phyloP scores from a whole-genome alignment of 2,888 invertebrate genomes.

The Eulithis testata region DNA sequence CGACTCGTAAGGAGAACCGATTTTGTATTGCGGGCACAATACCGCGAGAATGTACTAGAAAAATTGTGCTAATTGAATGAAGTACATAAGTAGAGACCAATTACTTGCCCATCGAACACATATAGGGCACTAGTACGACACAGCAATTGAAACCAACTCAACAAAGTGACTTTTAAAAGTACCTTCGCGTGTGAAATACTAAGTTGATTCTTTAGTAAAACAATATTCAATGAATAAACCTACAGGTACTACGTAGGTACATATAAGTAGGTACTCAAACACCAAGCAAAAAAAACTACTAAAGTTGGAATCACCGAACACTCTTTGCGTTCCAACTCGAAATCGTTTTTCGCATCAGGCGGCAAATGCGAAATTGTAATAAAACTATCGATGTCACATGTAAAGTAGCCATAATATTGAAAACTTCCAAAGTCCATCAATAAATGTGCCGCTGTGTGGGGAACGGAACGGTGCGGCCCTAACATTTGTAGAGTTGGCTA shows the following conservation, averaged over 20 bases:
- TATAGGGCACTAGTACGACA: no score
- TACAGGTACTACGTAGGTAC: not conserved
- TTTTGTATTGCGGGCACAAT: no score
- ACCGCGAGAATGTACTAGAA: no score
- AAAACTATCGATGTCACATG: constrained; percentile 81
- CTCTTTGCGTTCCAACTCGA: constrained; percentile 53
- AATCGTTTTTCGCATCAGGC: constrained; percentile 76
- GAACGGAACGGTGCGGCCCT: constrained; percentile 64
- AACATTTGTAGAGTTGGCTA: constrained; percentile 27
- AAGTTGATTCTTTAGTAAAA: no score
- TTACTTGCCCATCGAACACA: no score
- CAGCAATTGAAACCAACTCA: no score
- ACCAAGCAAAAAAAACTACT: constrained; percentile 36
- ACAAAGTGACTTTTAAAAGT: no score
- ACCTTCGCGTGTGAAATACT: no score
- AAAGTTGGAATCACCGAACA: constrained; percentile 49
- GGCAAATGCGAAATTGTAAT: constrained; percentile 85
- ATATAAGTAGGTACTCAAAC: not conserved
- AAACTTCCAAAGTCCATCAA: constrained; percentile 84
- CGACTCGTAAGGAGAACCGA: no score
- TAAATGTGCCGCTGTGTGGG: constrained; percentile 79
- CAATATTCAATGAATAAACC: not conserved
- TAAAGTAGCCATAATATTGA: constrained; percentile 84
- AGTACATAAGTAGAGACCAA: no score
- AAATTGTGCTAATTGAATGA: no score